These are phyloP conservation scores for Aphelenchoides fujianensis DNA, from an alignment of 1,140 invertebrate genomes.

Conservation along the genomic window DNA sequence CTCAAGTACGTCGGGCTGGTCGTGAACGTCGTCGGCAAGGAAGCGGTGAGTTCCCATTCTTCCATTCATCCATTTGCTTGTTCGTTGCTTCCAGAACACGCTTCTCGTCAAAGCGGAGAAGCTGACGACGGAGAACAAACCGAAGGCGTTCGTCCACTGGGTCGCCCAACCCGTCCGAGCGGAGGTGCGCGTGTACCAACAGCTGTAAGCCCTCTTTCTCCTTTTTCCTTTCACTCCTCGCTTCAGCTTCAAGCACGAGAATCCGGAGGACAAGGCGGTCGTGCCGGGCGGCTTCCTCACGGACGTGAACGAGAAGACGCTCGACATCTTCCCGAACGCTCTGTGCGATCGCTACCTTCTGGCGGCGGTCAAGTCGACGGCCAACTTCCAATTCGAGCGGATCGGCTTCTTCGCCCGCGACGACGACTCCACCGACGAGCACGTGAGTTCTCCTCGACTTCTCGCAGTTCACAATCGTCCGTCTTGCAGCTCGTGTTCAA, in stretches of 20 bases:
- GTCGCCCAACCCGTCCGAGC: neutral
- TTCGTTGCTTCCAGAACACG: constrained; percentile 69
- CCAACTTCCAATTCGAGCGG: neutral
- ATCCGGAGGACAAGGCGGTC: neutral
- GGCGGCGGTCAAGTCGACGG: too few relatives aligned
- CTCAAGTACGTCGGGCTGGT: constrained; percentile 82
- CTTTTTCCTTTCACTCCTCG: too few relatives aligned
- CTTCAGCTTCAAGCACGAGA: neutral
- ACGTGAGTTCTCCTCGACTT: neutral
- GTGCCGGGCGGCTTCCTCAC: neutral
- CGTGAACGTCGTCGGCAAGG: constrained; percentile 68
- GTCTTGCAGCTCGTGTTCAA: neutral
- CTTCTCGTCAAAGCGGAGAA: neutral
- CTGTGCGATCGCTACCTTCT: neutral
- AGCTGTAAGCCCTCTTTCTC: too few relatives aligned
- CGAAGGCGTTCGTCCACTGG: neutral
- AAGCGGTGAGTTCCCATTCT: too few relatives aligned
- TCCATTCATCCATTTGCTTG: constrained; percentile 73
- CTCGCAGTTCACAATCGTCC: neutral
- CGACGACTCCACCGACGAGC: too few relatives aligned
- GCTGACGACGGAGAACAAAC: constrained; percentile 11
- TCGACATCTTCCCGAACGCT: neutral
- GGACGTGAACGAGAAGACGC: neutral
- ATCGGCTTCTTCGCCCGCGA: neutral
- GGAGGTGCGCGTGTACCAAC: neutral